Base-by-base conservation (phyloP, 2,113 vertebrate genomes). In the Peromyscus leucopus region DNA sequence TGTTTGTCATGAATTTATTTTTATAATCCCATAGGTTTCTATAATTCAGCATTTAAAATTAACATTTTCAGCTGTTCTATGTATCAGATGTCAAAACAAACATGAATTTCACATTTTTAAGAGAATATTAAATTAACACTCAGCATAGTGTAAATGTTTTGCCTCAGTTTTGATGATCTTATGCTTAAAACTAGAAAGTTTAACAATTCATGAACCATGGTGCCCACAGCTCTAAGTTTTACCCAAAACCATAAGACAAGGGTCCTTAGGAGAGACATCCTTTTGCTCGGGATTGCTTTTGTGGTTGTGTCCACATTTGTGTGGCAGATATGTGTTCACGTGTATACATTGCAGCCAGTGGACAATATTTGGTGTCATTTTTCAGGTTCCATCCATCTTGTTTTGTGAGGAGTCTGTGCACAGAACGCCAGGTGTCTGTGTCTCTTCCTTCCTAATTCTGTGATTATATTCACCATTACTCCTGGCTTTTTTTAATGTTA, bases 71-170 rank as follows among this genome's bases (percentile, higher is more conserved):
- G 69, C 9, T 80, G 22, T 36, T 86, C 19, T 93, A 1, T 69
- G 7, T 36, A 65, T 79, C 51, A 96, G 67, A 80, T 65, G 22
- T 31, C 21, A 75, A 96, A 96, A 84, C 24, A 48, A 89, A 55
- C 86, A 57, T 5, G 24, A 24, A 79, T 48, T 86, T 83, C 0
- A n/a, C 3, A 33, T 92, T 65, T 65, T 42, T 84, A 33, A 36
- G 46, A 80, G 80, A 12, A 92, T 57, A 95, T 21, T 74, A 61
- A 4, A 74, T 55, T 57, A 88, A 28, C n/a, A 79, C 4, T 51
- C 24, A 72, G 6, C 4, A 22, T 55, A 65, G 31, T 96, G 65
- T 55, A 90, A 80, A 4, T 21, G 7, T 51, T 79, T 88, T 48
- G 22, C 19, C 11, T 95, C 4, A 5, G 3, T 26, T 48, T 16